These are phyloP conservation scores for Pseudochaenichthys georgianus DNA, from an alignment of 2,797 vertebrate genomes.

Conservation along the genomic window DNA sequence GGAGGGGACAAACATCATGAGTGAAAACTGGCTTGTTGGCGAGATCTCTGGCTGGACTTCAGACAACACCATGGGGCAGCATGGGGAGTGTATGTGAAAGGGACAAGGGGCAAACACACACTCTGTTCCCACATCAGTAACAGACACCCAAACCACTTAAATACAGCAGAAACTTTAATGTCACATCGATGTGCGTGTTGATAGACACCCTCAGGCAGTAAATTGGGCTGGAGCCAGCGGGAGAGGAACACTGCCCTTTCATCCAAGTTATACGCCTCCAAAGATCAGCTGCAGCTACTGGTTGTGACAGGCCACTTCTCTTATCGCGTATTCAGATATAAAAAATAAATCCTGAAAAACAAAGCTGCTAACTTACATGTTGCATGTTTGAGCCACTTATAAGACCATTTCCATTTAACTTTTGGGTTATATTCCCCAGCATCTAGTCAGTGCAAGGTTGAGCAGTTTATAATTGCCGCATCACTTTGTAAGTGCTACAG, in stretches of 20 bases:
- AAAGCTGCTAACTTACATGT: background rate
- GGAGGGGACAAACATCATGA: conserved; percentile 65
- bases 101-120: conserved; percentile 50
- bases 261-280: conserved; percentile 31
- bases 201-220: conserved; percentile 51
- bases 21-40: conserved; percentile 63
- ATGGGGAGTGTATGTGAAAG: conserved; percentile 16
- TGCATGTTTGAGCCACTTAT: background rate
- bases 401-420: background rate
- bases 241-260: conserved; percentile 22
- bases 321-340: background rate
- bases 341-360: background rate
- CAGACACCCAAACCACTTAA: conserved; percentile 59
- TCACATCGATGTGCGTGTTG: conserved; percentile 44
- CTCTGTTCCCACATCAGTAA: conserved; percentile 61
- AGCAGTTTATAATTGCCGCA: too few relatives aligned
- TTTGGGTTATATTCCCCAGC: background rate
- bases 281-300: conserved; percentile 32
- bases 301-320: conserved; percentile 15
- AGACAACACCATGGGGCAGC: conserved; percentile 47
- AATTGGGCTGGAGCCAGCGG: conserved; percentile 45
- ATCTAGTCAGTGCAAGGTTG: too few relatives aligned
- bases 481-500: too few relatives aligned
- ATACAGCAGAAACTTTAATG: conserved; percentile 56
- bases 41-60: conserved; percentile 66